Conservation (phyloP, 2,797 vertebrate genomes). For the Cuculus canorus region DNA sequence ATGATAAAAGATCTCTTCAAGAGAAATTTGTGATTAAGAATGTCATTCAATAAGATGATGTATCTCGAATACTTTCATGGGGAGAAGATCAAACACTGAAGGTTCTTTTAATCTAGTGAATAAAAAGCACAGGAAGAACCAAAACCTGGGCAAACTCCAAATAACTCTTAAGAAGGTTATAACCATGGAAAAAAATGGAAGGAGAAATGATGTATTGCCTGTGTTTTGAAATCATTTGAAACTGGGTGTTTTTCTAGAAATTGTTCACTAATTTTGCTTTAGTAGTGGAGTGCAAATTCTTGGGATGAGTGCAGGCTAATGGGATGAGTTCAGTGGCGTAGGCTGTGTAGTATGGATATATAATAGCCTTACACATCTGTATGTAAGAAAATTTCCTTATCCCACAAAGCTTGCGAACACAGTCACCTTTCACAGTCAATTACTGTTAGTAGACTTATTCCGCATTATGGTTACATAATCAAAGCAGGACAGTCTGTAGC, state of each 20-base stretch:
- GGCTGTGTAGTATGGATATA: not conserved
- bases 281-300: not conserved
- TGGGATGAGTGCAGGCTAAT: not conserved
- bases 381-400: not conserved
- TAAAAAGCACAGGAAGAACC: not conserved
- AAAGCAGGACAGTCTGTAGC: not conserved
- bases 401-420: not conserved
- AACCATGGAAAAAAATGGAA: not conserved
- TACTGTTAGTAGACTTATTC: not conserved
- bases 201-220: not conserved
- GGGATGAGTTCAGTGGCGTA: not conserved
- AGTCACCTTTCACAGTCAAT: not conserved
- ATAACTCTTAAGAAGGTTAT: not conserved
- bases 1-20: not conserved
- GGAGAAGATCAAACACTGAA: not conserved
- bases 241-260: not conserved
- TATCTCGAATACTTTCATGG: not conserved
- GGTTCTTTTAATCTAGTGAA: not conserved
- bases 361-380: not conserved
- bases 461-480: fast-evolving
- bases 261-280: not conserved
- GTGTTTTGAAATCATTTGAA: not conserved
- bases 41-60: not conserved
- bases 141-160: not conserved
- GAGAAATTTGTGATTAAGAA: not conserved